Conservation (phyloP, 2,888 invertebrate genomes). For the Nemurella pictetii region DNA sequence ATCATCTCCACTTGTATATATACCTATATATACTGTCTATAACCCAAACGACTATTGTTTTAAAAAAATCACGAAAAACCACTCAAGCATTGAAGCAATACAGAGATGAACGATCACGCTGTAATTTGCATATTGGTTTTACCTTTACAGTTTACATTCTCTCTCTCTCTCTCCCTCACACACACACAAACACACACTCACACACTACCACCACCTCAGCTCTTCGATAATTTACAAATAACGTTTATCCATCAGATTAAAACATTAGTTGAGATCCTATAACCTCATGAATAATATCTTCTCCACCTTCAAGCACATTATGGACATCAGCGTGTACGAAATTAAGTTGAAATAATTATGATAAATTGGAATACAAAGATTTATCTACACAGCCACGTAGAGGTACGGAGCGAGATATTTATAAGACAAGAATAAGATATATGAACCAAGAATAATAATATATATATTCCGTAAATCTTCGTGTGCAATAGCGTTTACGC, state of each 20-base stretch:
- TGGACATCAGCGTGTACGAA: conserved; percentile 3
- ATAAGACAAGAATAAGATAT: conserved; percentile 7
- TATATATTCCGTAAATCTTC: conserved; percentile 19
- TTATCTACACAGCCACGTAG: not conserved
- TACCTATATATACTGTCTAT: no score
- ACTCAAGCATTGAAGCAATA: not conserved
- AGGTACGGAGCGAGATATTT: conserved; percentile 18
- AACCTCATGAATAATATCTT: not conserved
- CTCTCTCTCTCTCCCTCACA: no score
- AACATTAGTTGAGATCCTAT: not conserved
- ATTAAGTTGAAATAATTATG: conserved; percentile 24
- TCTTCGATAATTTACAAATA: not conserved
- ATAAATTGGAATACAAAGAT: conserved; percentile 21
- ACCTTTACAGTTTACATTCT: not conserved
- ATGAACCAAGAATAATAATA: conserved; percentile 6
- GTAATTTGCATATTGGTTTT: not conserved
- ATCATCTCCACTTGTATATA: not conserved
- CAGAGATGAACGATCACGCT: not conserved
- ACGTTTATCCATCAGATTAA: conserved; percentile 5
- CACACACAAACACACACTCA: not conserved
- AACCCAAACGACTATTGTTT: not conserved
- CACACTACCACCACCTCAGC: not conserved
- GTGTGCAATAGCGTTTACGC: not conserved
- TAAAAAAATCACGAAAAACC: not conserved
- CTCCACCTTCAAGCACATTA: not conserved